phyloP scores from a whole-genome alignment of 2,888 invertebrate genomes.

The Drosophila maculinotata region DNA sequence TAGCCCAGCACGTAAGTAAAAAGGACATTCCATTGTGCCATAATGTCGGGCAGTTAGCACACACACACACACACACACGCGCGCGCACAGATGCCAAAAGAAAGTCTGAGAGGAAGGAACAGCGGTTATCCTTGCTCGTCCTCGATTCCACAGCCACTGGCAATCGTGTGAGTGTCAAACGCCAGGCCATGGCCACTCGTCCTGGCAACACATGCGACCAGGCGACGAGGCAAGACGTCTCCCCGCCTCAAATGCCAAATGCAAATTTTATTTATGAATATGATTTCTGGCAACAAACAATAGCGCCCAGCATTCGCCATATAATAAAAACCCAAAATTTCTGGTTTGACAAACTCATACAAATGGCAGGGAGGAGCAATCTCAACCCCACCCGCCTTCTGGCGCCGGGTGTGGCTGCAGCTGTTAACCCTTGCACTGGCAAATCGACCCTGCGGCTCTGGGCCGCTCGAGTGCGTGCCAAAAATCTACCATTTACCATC shows the following conservation, averaged over 20 bases:
- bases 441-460: slow-evolving; percentile 46
- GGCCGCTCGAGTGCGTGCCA: slow-evolving; percentile 69
- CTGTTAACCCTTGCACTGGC: slow-evolving; percentile 72
- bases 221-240: slow-evolving; percentile 27
- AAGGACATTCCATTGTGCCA: slow-evolving; percentile 77
- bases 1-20: slow-evolving; percentile 76
- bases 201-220: slow-evolving; percentile 66
- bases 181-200: slow-evolving; percentile 59
- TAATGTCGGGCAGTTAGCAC: slow-evolving; percentile 78
- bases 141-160: slow-evolving; percentile 65
- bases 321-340: slow-evolving; percentile 67
- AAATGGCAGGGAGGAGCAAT: slow-evolving; percentile 38
- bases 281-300: slow-evolving; percentile 80
- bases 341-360: slow-evolving; percentile 78
- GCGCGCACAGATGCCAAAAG: slow-evolving; percentile 39
- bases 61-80: slow-evolving; percentile 37
- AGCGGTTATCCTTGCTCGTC: slow-evolving; percentile 69
- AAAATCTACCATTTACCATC: slow-evolving; percentile 68
- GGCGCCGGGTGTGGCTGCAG: slow-evolving; percentile 71
- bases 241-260: slow-evolving; percentile 63
- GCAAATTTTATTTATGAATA: slow-evolving; percentile 81
- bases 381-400: slow-evolving; percentile 27
- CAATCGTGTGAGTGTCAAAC: slow-evolving; percentile 66
- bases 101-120: slow-evolving; percentile 24
- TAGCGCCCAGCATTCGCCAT: slow-evolving; percentile 60